Evolutionary conservation across 2,113 vertebrate species (phyloP), one percentile per base, ranked within the genome.

Genomic region (Xiphophorus maculatus): DNA sequence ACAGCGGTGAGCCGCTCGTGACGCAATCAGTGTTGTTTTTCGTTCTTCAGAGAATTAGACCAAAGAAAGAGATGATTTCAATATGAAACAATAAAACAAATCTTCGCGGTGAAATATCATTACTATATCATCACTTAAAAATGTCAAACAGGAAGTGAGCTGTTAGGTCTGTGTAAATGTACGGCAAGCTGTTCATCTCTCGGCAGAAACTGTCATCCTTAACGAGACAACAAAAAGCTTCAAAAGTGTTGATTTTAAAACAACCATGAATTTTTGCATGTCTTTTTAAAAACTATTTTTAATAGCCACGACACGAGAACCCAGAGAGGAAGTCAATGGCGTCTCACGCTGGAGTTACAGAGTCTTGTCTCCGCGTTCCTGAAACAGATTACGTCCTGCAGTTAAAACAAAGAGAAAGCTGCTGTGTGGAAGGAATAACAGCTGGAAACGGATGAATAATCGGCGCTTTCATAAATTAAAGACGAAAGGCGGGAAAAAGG

Each of bases 401-500:
- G 77, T 77, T 63, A 83, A 83, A 80, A 69, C 15, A 37, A 33
- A 63, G 33, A 60, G 69, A 69, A 13, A 73, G 42, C 29, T 25
- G 48, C 37, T 60, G 71, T 63, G 30, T 51, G 42, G 62, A 32
- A 14, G 22, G n/a, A n/a, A 74, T 42, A 14, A 14, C 32, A 27
- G 70, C 14, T 76, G 37, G 76, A 87, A 89, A 67, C 44, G 63
- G 78, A 91, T 81, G 76, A 85, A 87, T 90, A 84, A 90, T 79
- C 79, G 67, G 1, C 29, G 32, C 51, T 76, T 74, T 87, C 69
- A 87, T 90, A 65, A 86, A 87, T 89, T 82, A 91, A 86, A 86
- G 80, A 88, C 85, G 80, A 70, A 27, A 35, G 65, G 35, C 35
- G 80, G 85, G 90, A 84, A 85, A 90, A 91, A 91, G 80, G 73